A percentile compares a stretch with the other conserved stretches of the same genome.
Conservation (phyloP, 2,113 vertebrate species). For the Eudyptes chrysolophus region DNA sequence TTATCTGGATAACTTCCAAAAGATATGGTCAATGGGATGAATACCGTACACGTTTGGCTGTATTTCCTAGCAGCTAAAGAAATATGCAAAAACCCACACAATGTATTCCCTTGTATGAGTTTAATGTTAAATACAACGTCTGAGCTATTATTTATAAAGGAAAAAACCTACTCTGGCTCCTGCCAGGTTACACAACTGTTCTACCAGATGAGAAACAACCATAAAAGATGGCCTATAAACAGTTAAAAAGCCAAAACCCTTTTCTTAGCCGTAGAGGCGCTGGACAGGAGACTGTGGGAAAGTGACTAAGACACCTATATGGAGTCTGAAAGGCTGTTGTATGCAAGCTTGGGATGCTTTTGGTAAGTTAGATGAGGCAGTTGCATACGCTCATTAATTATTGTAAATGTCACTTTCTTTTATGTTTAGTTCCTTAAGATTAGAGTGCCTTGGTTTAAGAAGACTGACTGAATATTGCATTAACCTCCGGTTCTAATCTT, state of each 20-base stretch:
- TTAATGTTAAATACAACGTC: neutral
- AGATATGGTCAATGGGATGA: neutral
- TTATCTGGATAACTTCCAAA: neutral
- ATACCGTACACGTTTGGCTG: neutral
- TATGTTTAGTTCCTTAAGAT: constrained; percentile 3
- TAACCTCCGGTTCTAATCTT: neutral
- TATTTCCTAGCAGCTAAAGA: neutral
- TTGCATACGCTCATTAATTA: neutral
- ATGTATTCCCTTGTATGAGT: neutral
- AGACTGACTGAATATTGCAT: constrained; percentile 7
- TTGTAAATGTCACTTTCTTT: constrained; percentile 27
- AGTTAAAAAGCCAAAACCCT: neutral
- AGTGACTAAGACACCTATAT: neutral
- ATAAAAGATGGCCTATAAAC: neutral
- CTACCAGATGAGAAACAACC: neutral
- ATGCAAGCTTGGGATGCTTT: neutral
- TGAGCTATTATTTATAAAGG: neutral
- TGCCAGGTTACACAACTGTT: neutral
- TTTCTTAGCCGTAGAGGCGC: neutral
- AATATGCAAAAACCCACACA: neutral
- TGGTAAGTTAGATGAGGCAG: neutral
- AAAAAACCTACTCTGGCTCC: neutral
- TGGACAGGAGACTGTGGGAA: neutral
- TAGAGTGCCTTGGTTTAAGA: constrained; percentile 11
- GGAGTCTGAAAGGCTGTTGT: neutral